These are phyloP conservation scores for Drosophila limbata DNA, from an alignment of 2,888 invertebrate species.

Conservation along the genomic window DNA sequence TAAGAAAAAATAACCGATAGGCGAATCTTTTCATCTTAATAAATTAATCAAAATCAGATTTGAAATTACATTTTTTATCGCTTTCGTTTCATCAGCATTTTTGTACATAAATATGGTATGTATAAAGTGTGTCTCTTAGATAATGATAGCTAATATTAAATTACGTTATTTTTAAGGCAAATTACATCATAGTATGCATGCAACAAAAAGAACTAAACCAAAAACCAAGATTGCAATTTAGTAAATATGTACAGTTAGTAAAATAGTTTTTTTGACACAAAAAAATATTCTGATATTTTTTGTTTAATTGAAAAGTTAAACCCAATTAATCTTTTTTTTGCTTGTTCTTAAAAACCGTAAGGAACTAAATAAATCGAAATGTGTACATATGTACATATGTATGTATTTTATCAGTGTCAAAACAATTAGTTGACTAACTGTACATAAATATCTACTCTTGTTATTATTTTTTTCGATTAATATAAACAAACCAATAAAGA, in stretches of 20 bases:
- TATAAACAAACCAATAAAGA: constrained; percentile 63
- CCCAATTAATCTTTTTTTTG: too few relatives aligned
- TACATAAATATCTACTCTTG: constrained; percentile 3
- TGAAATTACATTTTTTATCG: neutral
- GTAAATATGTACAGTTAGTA: neutral
- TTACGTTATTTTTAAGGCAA: constrained; percentile 30
- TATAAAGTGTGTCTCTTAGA: neutral
- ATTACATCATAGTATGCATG: constrained; percentile 62
- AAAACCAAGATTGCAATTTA: constrained; percentile 15
- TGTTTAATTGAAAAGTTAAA: too few relatives aligned
- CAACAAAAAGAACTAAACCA: neutral
- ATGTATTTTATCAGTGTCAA: too few relatives aligned
- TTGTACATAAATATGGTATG: too few relatives aligned
- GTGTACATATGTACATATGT: too few relatives aligned
- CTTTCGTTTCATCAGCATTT: constrained; percentile 1
- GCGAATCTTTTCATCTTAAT: neutral
- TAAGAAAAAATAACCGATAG: neutral
- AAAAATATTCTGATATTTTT: neutral
- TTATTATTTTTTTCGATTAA: constrained; percentile 27
- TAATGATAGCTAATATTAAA: neutral
- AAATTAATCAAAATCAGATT: constrained; percentile 14
- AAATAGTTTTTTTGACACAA: neutral
- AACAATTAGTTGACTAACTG: neutral
- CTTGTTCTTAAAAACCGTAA: neutral
- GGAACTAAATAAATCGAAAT: neutral